Conservation (phyloP, 2,113 vertebrate genomes). For the Corvus hawaiiensis region DNA sequence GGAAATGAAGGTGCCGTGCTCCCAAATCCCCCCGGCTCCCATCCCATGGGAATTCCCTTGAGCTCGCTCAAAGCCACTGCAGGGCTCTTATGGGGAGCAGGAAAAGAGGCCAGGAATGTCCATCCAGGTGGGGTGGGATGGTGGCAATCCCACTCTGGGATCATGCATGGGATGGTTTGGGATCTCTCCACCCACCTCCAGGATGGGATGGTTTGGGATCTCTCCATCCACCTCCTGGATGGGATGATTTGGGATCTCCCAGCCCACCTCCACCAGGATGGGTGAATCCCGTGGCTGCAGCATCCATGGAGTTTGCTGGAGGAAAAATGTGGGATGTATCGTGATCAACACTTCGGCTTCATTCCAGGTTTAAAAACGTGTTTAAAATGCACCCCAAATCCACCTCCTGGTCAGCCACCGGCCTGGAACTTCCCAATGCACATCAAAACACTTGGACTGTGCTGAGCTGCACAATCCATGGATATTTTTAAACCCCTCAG, state of each 20-base stretch:
- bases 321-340: fast-evolving
- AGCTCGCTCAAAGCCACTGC: neutral
- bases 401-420: neutral
- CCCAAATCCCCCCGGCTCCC: neutral
- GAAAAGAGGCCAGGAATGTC: neutral
- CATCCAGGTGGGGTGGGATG: fast-evolving
- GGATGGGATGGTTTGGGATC: fast-evolving
- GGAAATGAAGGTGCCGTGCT: neutral
- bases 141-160: fast-evolving
- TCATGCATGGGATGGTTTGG: neutral
- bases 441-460: neutral
- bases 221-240: fast-evolving
- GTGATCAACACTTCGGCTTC: neutral
- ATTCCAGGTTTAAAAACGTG: neutral
- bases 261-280: neutral
- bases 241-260: neutral
- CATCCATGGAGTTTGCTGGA: neutral
- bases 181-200: neutral
- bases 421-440: neutral
- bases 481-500: neutral
- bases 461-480: fast-evolving
- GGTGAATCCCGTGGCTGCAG: neutral
- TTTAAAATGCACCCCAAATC: neutral
- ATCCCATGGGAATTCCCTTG: fast-evolving
- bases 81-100: neutral